phyloP scores from a whole-genome alignment of 2,888 invertebrate genomes.

The Eucriotettix oculatus region DNA sequence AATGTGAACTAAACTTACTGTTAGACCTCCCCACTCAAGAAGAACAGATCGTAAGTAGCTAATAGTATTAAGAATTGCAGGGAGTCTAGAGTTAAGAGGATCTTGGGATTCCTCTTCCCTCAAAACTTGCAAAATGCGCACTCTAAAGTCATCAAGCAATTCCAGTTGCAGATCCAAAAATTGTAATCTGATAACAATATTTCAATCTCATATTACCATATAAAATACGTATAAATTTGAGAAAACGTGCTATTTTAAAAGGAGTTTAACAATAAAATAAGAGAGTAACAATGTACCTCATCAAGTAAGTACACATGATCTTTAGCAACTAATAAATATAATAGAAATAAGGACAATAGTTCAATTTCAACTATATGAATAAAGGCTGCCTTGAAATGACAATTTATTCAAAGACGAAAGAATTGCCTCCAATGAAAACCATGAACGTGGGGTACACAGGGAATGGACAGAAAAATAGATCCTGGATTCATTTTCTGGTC shows the following conservation, averaged over 20 bases:
- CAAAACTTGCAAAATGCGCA: slow-evolving; percentile 62
- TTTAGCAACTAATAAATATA: too few species aligned
- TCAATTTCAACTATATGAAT: too few species aligned
- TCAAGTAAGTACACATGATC: too few species aligned
- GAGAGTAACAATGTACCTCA: too few species aligned
- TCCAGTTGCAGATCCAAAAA: slow-evolving; percentile 82
- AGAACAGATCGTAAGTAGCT: slow-evolving; percentile 53
- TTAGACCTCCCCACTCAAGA: slow-evolving; percentile 59
- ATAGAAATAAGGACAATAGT: too few species aligned
- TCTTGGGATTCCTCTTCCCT: slow-evolving; percentile 43
- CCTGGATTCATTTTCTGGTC: too few species aligned
- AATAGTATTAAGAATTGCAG: slow-evolving; percentile 56
- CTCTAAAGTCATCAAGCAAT: slow-evolving; percentile 76
- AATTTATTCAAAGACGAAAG: too few species aligned
- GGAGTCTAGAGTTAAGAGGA: slow-evolving; percentile 37
- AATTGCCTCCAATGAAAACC: too few species aligned
- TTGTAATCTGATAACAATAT: slow-evolving; percentile 38
- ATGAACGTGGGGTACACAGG: too few species aligned
- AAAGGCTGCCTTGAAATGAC: too few species aligned
- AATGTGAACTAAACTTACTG: slow-evolving; percentile 29
- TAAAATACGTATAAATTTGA: not conserved
- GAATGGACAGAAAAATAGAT: too few species aligned
- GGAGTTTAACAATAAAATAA: not conserved
- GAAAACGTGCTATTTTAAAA: not conserved
- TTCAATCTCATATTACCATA: slow-evolving; percentile 3